Conservation (phyloP, 2,797 vertebrate species). For the Catamblyrhynchus diadema region DNA sequence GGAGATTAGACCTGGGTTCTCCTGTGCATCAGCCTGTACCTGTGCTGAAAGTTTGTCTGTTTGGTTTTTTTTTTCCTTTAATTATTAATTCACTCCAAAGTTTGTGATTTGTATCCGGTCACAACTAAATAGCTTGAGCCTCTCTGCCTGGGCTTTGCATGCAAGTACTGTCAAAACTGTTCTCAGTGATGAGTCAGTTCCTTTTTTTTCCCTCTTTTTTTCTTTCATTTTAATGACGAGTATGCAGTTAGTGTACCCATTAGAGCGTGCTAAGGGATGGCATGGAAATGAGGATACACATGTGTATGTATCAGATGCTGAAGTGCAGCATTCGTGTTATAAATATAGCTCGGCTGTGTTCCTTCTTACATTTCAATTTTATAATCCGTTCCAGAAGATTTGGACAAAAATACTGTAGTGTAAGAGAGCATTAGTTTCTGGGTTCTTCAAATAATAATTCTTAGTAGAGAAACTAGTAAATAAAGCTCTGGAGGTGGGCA, state of each 20-base stretch:
- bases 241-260: constrained; percentile 31
- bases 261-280: constrained; percentile 23
- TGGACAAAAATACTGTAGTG: constrained; percentile 53
- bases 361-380: constrained; percentile 66
- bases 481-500: constrained; percentile 31
- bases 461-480: constrained; percentile 46
- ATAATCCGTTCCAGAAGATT: constrained; percentile 58
- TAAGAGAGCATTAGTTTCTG: constrained; percentile 36
- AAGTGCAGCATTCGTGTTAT: constrained; percentile 32
- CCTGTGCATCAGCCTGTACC: neutral
- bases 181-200: constrained; percentile 51
- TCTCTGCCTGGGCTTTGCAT: constrained; percentile 17
- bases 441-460: constrained; percentile 59
- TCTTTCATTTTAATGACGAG: constrained; percentile 21
- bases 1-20: neutral
- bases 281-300: constrained; percentile 57
- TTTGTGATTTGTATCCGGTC: neutral
- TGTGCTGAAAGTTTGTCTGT: rapidly evolving
- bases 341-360: constrained; percentile 49
- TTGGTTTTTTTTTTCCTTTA: rapidly evolving
- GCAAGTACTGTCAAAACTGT: constrained; percentile 42
- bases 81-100: neutral
- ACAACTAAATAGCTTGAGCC: neutral
- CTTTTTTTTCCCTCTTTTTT: neutral
- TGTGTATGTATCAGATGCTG: constrained; percentile 57